Conservation (phyloP, 2,888 invertebrate genomes). For the Icerya purchasi region DNA sequence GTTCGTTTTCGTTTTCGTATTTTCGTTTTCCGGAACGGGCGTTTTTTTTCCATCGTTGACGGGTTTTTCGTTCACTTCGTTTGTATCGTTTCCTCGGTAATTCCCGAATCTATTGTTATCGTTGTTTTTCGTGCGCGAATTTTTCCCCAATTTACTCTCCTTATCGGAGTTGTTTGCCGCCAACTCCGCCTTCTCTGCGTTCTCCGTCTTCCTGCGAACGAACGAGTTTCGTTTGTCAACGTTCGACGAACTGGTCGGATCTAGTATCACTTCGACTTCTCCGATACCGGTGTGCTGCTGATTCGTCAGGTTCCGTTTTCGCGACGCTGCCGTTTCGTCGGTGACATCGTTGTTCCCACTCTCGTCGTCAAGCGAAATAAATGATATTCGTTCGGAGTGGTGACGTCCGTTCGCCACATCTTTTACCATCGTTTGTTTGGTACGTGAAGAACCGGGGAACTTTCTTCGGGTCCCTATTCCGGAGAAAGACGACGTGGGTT, state of each 20-base stretch:
- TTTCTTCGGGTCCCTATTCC: neutral
- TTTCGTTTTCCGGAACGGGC: too few species aligned
- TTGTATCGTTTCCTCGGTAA: neutral
- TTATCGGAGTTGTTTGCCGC: neutral
- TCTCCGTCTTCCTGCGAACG: too few species aligned
- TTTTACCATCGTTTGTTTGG: conserved; percentile 4
- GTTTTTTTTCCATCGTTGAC: too few species aligned
- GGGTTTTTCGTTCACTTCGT: too few species aligned
- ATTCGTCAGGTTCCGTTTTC: conserved; percentile 18
- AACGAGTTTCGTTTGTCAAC: too few species aligned
- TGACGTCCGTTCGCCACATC: conserved; percentile 2
- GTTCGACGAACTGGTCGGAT: conserved; percentile 20
- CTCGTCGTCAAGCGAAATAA: conserved; percentile 6
- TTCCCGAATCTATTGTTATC: neutral
- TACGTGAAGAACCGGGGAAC: neutral
- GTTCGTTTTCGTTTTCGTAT: too few species aligned
- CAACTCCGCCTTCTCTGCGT: too few species aligned
- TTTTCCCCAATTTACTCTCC: neutral
- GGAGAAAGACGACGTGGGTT: too few species aligned
- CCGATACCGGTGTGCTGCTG: conserved; percentile 22
- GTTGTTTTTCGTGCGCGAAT: neutral
- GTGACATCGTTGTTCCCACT: neutral
- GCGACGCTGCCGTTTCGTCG: neutral
- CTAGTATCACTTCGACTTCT: conserved; percentile 25
- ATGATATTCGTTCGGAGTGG: conserved; percentile 5